Base-by-base conservation (phyloP, 1,140 invertebrate genomes). In the Lepidurus arcticus region DNA sequence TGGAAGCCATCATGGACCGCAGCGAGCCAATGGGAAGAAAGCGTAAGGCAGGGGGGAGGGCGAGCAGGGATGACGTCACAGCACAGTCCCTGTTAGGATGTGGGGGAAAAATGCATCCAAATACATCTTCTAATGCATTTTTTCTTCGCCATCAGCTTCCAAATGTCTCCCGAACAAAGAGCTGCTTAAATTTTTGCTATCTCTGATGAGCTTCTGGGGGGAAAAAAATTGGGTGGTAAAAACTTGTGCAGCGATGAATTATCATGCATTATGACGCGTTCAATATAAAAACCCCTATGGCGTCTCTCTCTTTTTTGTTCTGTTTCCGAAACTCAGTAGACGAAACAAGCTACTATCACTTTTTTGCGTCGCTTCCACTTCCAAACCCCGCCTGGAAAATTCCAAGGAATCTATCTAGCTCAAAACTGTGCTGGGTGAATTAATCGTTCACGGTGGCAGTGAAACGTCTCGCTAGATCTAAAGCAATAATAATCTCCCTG, bases 11-110 rank as follows among this genome's bases (percentile, higher is more conserved):
- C n/a, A 65, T 65, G 53, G 6, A 7, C 53, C 4, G 8, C 13
- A 21, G 16, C 5, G 53, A 7, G 13, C 53, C 53, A 65, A 65
- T 65, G 21, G 53, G 9, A 65, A 65, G 16, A 4, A 2, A 34
- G 34, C 1, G 1, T 34, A 34, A 4, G 34, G 34, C 34, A 34
- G 34, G 34, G 34, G 2, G 53, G 9, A 9, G 53, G 9, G 9
- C 47, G 53, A 65, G 53, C 53, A 13, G 53, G 53, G 53, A 7
- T 65, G 53, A 65, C 53, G 53, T 65, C 53, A 65, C n/a, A 65
- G 53, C 8, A 65, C 16, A 3, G 34, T 34, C 21, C n/a, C 53
- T 65, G 53, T 13, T 7, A 21, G 53, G 21, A 65, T 65, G 45
- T 2, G 21, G 21, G 53, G 21, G 1, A 65, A 65, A 65, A 65